These are phyloP conservation scores for Caranx ignobilis DNA, from an alignment of 2,113 vertebrate genomes.

Conservation along the genomic window DNA sequence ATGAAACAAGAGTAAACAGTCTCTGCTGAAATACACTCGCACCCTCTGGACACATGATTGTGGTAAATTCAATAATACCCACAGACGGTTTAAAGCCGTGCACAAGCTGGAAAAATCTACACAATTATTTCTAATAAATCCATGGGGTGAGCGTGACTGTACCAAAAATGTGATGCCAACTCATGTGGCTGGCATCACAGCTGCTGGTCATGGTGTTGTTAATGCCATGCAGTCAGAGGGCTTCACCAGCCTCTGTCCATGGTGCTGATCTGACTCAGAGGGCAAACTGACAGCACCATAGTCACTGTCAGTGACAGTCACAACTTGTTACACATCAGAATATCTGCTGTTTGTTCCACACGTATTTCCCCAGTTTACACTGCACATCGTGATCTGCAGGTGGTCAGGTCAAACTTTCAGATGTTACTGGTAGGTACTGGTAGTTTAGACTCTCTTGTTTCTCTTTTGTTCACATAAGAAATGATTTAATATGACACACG, in stretches of 20 bases:
- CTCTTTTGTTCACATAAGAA: conserved; percentile 15
- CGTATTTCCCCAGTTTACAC: not conserved
- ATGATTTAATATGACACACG: conserved; percentile 47
- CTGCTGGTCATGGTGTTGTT: not conserved
- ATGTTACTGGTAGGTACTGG: not conserved
- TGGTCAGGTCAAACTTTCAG: conserved; percentile 13
- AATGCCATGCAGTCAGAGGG: not conserved
- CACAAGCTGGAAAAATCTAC: not conserved
- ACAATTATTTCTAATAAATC: conserved; percentile 1
- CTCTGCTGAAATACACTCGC: conserved; percentile 43
- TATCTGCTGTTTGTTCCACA: not conserved
- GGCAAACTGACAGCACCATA: not conserved
- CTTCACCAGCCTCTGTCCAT: conserved; percentile 46
- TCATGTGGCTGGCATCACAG: not conserved
- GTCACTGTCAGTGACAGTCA: not conserved
- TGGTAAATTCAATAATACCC: conserved; percentile 52
- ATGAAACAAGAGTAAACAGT: conserved; percentile 53
- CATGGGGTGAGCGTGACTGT: not conserved
- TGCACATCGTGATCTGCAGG: not conserved
- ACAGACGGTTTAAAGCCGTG: conserved; percentile 22
- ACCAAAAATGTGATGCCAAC: not conserved
- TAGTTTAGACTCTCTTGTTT: conserved; percentile 15
- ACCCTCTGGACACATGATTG: conserved; percentile 53
- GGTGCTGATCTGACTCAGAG: conserved; percentile 48
- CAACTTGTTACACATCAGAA: not conserved